These are phyloP conservation scores for Actinemys pallida DNA, from an alignment of 2,113 vertebrate genomes.

Conservation along the genomic window DNA sequence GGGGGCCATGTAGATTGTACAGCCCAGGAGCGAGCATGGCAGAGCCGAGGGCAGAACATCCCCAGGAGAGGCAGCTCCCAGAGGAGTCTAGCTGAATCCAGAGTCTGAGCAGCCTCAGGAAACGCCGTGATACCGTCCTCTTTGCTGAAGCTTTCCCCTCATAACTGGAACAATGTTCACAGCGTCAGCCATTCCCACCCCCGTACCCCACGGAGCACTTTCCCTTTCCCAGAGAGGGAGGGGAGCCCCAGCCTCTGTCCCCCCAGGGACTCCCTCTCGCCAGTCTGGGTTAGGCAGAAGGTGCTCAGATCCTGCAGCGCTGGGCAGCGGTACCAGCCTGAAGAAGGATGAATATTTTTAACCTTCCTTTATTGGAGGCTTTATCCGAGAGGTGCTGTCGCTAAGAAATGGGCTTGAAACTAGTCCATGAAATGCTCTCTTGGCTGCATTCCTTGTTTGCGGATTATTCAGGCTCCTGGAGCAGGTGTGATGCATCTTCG, in stretches of 20 bases:
- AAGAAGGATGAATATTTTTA: background rate
- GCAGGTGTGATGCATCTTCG: background rate
- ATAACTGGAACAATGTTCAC: background rate
- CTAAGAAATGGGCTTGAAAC: background rate
- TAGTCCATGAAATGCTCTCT: rapidly evolving
- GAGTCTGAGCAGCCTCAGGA: background rate
- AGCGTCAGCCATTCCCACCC: background rate
- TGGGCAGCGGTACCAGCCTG: background rate
- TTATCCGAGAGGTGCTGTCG: rapidly evolving
- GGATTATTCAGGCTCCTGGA: background rate
- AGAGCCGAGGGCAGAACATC: background rate
- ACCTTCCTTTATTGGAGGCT: background rate
- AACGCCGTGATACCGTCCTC: background rate
- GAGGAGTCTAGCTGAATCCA: background rate
- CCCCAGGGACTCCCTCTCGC: background rate
- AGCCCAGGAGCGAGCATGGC: background rate
- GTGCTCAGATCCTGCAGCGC: background rate
- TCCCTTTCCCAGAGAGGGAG: background rate
- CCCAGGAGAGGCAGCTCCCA: background rate
- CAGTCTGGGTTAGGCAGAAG: background rate
- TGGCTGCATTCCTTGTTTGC: rapidly evolving
- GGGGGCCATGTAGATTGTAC: background rate
- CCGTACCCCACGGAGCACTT: background rate
- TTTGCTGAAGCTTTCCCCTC: background rate
- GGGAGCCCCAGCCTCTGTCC: background rate